Base-by-base conservation (phyloP, 2,113 vertebrate species). In the Pangasianodon hypophthalmus region DNA sequence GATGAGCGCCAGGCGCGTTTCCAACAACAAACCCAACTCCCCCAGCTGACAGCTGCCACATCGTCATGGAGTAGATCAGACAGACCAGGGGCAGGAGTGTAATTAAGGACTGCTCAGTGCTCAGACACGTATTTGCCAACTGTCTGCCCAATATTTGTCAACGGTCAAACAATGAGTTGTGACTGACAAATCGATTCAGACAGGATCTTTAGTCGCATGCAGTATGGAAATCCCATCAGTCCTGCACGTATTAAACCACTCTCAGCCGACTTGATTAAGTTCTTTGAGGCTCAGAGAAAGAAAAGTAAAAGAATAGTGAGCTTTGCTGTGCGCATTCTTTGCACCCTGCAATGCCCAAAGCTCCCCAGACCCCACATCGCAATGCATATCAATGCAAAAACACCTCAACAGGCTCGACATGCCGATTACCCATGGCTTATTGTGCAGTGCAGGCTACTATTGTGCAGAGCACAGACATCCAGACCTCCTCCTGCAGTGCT, bases 101-200 rank as follows among this genome's bases (percentile, higher is more conserved):
- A 32, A 83, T 54, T 62, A 85, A 75, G 69, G 71, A 86, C 46
- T 88, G 73, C 73, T 62, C 73, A 79, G 29, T 32, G 29, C 82
- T 84, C 82, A 90, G 80, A 44, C 82, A 52, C 62, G 75, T 86
- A 90, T 88, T 91, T 85, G 77, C 56, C 67, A 84, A 62, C 69
- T 82, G 60, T 89, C 69, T 88, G 50, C 82, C 3, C 37, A 85
- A 67, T 81, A 69, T 73, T 86, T 81, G 90, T 80, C 48, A 75
- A 54, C 84, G 32, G 24, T 88, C 75, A 82, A 71, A 81, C 77
- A 88, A 84, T 77, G 75, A 81, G 26, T n/a, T 64, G 77, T 86
- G 91, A 90, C 37, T 83, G 87, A 88, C 75, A 84, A 77, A 90
- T 90, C 67, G 14, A 60, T 90, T 88, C 73, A 86, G 85, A 88